Percentiles rank a stretch among this genome's conserved stretches.
Evolutionary conservation across 2,797 vertebrate genomes (phyloP).

Genomic region (Esox lucius): DNA sequence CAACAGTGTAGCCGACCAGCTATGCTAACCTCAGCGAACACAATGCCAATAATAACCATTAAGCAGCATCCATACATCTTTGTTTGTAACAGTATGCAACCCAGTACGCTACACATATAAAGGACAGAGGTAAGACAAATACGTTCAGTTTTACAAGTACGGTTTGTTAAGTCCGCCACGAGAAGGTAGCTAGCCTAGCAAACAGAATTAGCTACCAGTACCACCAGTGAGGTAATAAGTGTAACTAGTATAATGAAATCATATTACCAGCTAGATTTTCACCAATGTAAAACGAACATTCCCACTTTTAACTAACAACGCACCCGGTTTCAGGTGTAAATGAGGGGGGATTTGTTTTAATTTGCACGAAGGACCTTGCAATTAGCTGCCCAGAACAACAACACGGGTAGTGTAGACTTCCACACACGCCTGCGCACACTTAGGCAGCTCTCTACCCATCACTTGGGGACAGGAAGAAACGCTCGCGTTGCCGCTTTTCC

Average conservation of each 20-base stretch:
- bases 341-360: background rate
- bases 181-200: background rate
- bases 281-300: background rate
- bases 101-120: background rate
- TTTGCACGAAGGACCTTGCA: slow-evolving; percentile 7
- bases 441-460: slow-evolving; percentile 59
- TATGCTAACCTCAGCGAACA: background rate
- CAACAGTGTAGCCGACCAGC: background rate
- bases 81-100: background rate
- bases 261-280: background rate
- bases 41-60: background rate
- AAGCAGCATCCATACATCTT: background rate
- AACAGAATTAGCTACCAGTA: background rate
- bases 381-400: slow-evolving; percentile 39
- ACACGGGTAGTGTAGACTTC: slow-evolving; percentile 28
- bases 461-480: slow-evolving; percentile 50
- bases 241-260: too few relatives aligned
- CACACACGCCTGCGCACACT: slow-evolving; percentile 59
- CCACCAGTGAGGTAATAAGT: too few relatives aligned
- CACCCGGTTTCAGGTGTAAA: background rate
- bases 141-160: background rate
- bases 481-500: slow-evolving; percentile 10
- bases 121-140: background rate
- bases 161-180: background rate
- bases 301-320: background rate